Conservation (phyloP, 2,113 vertebrate genomes). For the Ahaetulla prasina region DNA sequence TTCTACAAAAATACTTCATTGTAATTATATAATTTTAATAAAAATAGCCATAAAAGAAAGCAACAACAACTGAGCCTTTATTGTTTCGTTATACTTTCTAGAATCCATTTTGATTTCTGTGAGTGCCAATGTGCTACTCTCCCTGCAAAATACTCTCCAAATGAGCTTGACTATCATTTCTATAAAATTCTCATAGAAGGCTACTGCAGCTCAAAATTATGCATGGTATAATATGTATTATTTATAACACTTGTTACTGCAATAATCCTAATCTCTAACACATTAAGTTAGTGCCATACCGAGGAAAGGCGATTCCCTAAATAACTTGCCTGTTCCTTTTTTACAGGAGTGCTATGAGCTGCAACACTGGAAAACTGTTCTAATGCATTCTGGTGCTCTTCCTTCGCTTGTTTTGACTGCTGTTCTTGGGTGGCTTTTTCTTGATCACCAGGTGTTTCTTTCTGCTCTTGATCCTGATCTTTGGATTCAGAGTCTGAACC, state of each 20-base stretch:
- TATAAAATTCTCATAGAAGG: not conserved
- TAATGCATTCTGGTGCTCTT: conserved; percentile 62
- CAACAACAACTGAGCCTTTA: not conserved
- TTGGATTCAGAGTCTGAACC: conserved; percentile 86
- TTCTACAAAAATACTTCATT: not conserved
- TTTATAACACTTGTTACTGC: not conserved
- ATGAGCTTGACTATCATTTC: not conserved
- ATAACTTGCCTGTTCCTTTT: conserved; percentile 66
- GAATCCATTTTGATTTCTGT: accelerated
- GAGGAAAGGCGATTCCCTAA: accelerated
- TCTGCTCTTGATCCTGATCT: conserved; percentile 79
- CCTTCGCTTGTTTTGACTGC: conserved; percentile 35
- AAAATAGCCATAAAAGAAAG: not conserved
- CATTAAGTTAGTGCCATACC: not conserved
- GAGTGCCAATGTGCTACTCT: accelerated
- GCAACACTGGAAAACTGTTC: conserved; percentile 79
- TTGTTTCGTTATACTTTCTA: not conserved
- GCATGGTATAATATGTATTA: not conserved
- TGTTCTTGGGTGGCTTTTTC: conserved; percentile 38
- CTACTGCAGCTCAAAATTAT: not conserved
- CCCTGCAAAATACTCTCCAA: not conserved
- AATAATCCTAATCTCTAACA: not conserved
- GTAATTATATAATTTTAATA: not conserved
- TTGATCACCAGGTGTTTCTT: conserved; percentile 62
- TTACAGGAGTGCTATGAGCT: conserved; percentile 81